These are phyloP conservation scores for Lagocephalus sceleratus DNA, from an alignment of 2,797 vertebrate genomes.

Conservation along the genomic window DNA sequence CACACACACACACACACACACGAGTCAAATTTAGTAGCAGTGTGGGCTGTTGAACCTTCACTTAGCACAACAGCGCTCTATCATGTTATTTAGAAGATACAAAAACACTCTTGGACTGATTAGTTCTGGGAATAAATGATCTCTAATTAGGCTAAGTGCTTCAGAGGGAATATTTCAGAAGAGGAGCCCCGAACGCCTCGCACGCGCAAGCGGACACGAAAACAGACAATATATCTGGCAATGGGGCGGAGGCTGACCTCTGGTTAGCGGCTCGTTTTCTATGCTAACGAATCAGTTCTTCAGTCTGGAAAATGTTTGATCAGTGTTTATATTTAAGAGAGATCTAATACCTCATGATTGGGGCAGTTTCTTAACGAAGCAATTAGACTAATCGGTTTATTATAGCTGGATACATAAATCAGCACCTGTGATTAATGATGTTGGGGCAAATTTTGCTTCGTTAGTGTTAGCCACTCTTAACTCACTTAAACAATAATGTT, in stretches of 20 bases:
- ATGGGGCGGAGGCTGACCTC: conserved; percentile 20
- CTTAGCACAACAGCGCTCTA: conserved; percentile 45
- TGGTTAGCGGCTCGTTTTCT: conserved; percentile 3
- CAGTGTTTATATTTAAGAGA: no score
- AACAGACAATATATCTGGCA: conserved; percentile 28
- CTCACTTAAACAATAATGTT: no score
- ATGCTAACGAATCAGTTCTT: no score
- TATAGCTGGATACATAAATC: conserved; percentile 3
- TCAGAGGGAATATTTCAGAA: conserved; percentile 71
- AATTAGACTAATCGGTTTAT: conserved; percentile 11
- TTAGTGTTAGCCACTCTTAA: no score
- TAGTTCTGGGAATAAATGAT: conserved; percentile 77
- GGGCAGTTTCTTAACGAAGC: not conserved
- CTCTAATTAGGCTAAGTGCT: conserved; percentile 76
- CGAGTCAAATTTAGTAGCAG: conserved; percentile 55
- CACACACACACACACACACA: conserved; percentile 27
- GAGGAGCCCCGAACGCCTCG: conserved; percentile 31
- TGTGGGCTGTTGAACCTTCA: conserved; percentile 57
- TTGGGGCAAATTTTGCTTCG: no score
- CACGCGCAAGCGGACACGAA: conserved; percentile 15
- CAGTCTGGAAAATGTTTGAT: conserved; percentile 9
- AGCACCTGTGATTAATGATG: conserved; percentile 11
- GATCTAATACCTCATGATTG: no score
- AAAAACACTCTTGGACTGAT: conserved; percentile 78
- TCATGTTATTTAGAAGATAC: conserved; percentile 67